Percentiles rank a stretch among this genome's conserved stretches.
phyloP scores from a whole-genome alignment of 2,113 vertebrate genomes.

The Monopterus albus region DNA sequence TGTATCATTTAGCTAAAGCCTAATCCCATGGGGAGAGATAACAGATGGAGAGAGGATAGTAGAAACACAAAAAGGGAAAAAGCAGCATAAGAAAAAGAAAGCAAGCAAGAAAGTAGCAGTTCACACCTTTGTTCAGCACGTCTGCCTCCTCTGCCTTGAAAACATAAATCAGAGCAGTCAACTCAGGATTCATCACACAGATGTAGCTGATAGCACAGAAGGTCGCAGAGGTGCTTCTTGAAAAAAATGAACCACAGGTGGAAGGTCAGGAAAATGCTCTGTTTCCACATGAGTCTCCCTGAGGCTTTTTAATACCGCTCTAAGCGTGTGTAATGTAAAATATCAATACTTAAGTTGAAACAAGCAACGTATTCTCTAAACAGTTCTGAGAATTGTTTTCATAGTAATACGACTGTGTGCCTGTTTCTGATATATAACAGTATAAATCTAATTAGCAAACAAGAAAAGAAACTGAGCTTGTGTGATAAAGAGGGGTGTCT shows the following conservation, averaged over 20 bases:
- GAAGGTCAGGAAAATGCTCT: slow-evolving; percentile 12
- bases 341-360: too few species aligned
- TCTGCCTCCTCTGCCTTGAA: slow-evolving; percentile 36
- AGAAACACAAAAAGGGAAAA: background rate
- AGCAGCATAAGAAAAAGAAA: background rate
- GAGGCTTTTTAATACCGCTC: background rate
- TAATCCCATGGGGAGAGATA: background rate
- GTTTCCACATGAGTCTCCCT: background rate
- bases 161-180: slow-evolving; percentile 51
- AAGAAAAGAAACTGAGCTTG: slow-evolving; percentile 4
- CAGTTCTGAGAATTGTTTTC: background rate
- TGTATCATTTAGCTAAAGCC: background rate
- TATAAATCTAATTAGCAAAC: slow-evolving; percentile 13
- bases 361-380: background rate
- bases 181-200: slow-evolving; percentile 60
- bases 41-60: background rate
- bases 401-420: background rate
- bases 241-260: slow-evolving; percentile 22
- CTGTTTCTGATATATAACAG: background rate
- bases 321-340: background rate
- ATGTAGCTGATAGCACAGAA: slow-evolving; percentile 45
- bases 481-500: background rate
- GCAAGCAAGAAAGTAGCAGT: slow-evolving; percentile 9
- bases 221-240: slow-evolving; percentile 35
- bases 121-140: slow-evolving; percentile 23